Percentiles rank a stretch among this genome's conserved stretches.
Conservation (phyloP, 2,113 vertebrate species). For the Pseudorhombus dupliciocellatus region DNA sequence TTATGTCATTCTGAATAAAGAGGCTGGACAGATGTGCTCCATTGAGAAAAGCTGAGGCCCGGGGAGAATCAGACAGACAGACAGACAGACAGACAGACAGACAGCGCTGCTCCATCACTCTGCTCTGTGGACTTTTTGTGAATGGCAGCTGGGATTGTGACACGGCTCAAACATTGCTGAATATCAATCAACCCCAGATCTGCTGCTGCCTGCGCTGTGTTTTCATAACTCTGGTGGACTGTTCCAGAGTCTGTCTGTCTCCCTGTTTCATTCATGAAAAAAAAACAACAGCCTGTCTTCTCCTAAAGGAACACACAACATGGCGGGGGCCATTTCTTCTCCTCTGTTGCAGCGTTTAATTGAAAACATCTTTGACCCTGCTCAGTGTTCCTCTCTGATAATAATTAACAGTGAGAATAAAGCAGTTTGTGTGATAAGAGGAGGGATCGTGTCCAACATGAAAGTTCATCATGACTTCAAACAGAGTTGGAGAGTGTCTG, state of each 20-base stretch:
- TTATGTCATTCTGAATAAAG: not conserved
- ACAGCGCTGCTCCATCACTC: constrained; percentile 35
- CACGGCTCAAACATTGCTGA: constrained; percentile 10
- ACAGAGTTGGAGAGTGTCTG: not conserved
- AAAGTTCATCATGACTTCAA: constrained; percentile 20
- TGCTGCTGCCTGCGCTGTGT: not conserved
- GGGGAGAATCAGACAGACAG: constrained; percentile 23
- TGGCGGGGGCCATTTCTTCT: constrained; percentile 83
- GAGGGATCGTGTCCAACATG: constrained; percentile 1
- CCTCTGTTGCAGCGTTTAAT: constrained; percentile 82
- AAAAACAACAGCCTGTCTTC: constrained; percentile 58
- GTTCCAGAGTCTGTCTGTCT: constrained; percentile 14
- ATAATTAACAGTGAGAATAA: not conserved
- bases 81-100: constrained; percentile 8
- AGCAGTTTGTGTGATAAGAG: not conserved
- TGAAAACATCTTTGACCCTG: constrained; percentile 83
- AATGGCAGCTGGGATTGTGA: constrained; percentile 67
- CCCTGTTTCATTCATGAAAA: constrained; percentile 87
- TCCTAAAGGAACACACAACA: constrained; percentile 83
- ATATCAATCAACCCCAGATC: not conserved
- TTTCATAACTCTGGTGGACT: not conserved
- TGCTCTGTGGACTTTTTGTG: constrained; percentile 72
- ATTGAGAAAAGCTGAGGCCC: constrained; percentile 69
- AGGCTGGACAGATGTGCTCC: constrained; percentile 63
- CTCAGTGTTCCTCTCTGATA: not conserved